Evolutionary conservation across 1,140 invertebrate species (phyloP), one percentile per base, ranked within the genome.

Genomic region (Ceratina japonica): DNA sequence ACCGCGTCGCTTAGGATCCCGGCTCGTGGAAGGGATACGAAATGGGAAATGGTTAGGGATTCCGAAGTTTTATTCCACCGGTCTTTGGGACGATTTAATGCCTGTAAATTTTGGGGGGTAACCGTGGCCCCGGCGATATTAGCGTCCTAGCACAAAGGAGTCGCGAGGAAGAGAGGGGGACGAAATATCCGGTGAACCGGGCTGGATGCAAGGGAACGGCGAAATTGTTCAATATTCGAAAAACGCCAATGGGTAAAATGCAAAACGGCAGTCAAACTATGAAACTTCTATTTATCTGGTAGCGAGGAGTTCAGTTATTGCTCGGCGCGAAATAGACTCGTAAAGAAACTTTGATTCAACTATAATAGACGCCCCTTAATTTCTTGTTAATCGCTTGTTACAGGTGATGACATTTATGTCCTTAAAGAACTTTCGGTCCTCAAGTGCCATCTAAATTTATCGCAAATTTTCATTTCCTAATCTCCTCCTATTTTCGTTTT

Each of bases 191-290:
- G 24, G 52, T 27, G 37, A 16, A 27, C 3, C 20, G 18, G n/a
- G 31, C 27, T 7, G 5, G 20, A 12, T 10, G 22, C 5, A 24
- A 18, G 15, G 31, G 16, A 44, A 44, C 10, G 10, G 0, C 66
- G 73, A 72, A 79, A 85, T 79, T 61, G 65, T 49, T 85, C 82
- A 54, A 84, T 85, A 81, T 85, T 85, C 83, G 62, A 58, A 22
- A 68, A 44, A 84, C 78, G 72, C 75, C 68, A 51, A 20, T 51
- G 49, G 24, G 56, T 51, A 68, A 71, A 62, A 83, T 72, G 79
- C 81, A 79, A 66, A 22, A 66, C 37, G 66, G 72, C 31, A 13
- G 77, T 16, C 70, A 24, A 22, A 24, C 12, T 22, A 49, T n/a
- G 10, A 3, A 65, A 49, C 44, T 65, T n/a, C 63, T 20, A 65